A percentile compares a stretch with the other conserved stretches of the same genome.
These are phyloP conservation scores for Drosophila sechellia DNA, from an alignment of 1,140 invertebrate genomes.

Conservation along the genomic window DNA sequence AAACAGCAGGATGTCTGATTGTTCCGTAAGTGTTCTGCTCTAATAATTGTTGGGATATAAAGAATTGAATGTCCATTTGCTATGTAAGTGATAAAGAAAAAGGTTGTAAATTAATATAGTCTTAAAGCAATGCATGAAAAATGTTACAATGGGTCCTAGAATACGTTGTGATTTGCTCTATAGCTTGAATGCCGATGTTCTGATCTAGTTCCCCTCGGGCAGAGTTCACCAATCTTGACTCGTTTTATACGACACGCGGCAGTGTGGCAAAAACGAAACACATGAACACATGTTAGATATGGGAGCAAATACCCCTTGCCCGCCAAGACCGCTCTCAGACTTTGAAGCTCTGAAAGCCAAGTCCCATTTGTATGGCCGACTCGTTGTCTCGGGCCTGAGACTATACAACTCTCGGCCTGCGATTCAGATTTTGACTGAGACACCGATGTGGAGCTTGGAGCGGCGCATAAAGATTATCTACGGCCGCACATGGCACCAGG, in stretches of 20 bases:
- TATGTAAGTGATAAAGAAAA: no score
- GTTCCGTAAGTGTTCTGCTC: neutral
- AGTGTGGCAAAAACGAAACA: conserved; percentile 16
- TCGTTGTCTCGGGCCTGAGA: neutral
- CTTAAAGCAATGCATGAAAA: neutral
- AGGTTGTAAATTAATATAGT: no score
- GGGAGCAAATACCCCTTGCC: conserved; percentile 20
- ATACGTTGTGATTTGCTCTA: neutral
- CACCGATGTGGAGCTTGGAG: conserved; percentile 20
- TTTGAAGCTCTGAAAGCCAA: conserved; percentile 12
- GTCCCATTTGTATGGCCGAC: conserved; percentile 41
- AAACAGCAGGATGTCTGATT: neutral
- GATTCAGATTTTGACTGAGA: neutral
- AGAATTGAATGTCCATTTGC: no score
- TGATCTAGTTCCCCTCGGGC: conserved; percentile 10
- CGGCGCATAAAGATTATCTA: conserved; percentile 57
- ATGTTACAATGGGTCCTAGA: neutral
- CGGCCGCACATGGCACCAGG: conserved; percentile 49
- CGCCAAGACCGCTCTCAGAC: conserved; percentile 11
- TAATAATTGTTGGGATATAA: neutral
- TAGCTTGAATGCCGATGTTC: neutral
- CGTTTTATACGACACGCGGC: conserved; percentile 31
- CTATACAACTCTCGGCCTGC: conserved; percentile 5
- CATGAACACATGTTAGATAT: conserved; percentile 40
- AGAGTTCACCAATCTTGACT: conserved; percentile 14